These are phyloP conservation scores for Thymelicus acteon DNA, from an alignment of 2,888 invertebrate genomes.

Conservation along the genomic window DNA sequence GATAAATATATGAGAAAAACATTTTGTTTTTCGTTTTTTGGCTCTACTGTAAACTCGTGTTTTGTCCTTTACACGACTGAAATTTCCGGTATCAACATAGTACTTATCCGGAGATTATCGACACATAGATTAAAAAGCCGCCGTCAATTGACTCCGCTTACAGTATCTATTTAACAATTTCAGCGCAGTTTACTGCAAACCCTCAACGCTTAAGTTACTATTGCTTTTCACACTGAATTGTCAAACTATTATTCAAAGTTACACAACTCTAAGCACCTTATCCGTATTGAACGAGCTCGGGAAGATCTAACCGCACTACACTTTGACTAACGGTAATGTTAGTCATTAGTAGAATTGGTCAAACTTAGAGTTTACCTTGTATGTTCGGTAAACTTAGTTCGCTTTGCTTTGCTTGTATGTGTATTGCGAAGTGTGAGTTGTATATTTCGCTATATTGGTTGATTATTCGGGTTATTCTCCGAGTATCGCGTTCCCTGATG, in stretches of 20 bases:
- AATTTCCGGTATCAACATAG: too few species aligned
- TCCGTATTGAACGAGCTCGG: slow-evolving; percentile 8
- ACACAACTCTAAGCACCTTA: slow-evolving; percentile 7
- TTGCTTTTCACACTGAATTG: neutral
- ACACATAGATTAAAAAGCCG: too few species aligned
- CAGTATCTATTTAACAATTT: too few species aligned
- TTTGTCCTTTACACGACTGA: too few species aligned
- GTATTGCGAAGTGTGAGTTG: neutral
- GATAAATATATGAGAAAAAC: too few species aligned
- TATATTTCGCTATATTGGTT: too few species aligned
- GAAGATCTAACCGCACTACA: neutral
- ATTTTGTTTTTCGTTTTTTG: too few species aligned
- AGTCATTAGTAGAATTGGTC: slow-evolving; percentile 13
- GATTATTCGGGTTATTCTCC: too few species aligned
- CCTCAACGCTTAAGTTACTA: neutral
- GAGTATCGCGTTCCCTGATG: too few species aligned
- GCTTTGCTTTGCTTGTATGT: neutral
- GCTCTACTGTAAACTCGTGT: too few species aligned
- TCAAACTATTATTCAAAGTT: slow-evolving; percentile 14
- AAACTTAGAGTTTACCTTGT: slow-evolving; percentile 9
- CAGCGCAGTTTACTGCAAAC: neutral
- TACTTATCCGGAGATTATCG: too few species aligned
- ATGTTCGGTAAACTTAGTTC: neutral
- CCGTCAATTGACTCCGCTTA: too few species aligned
- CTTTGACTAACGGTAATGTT: slow-evolving; percentile 15